phyloP scores from a whole-genome alignment of 2,888 invertebrate species.

The Meiosimyza platycephala region DNA sequence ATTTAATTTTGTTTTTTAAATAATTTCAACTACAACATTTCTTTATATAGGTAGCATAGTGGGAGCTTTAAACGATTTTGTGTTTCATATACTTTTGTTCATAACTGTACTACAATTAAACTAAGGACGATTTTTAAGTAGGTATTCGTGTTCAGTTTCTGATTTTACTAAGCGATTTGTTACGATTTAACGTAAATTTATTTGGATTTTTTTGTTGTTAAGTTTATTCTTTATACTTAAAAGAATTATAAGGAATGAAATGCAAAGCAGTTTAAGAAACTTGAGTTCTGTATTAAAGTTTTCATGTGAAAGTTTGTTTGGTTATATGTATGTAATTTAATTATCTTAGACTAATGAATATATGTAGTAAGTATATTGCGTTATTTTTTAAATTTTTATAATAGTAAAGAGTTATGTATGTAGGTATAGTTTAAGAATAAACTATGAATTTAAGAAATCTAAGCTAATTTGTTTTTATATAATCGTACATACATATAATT shows the following conservation, averaged over 20 bases:
- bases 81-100: slow-evolving; percentile 16
- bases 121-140: slow-evolving; percentile 36
- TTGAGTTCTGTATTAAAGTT: neutral
- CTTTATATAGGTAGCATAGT: slow-evolving; percentile 49
- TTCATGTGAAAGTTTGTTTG: slow-evolving; percentile 11
- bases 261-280: slow-evolving; percentile 22
- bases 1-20: slow-evolving; percentile 48
- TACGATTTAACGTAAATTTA: neutral
- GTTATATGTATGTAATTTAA: slow-evolving; percentile 18
- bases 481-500: neutral
- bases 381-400: too few species aligned
- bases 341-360: too few species aligned
- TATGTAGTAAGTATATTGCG: too few species aligned
- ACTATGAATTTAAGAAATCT: slow-evolving; percentile 24
- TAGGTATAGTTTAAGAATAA: neutral
- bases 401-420: too few species aligned
- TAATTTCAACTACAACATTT: slow-evolving; percentile 55
- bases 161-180: slow-evolving; percentile 16
- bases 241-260: slow-evolving; percentile 15
- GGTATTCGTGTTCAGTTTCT: slow-evolving; percentile 32
- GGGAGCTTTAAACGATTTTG: neutral
- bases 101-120: slow-evolving; percentile 24
- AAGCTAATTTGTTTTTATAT: slow-evolving; percentile 9
- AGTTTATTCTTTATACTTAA: neutral
- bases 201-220: too few species aligned